Evolutionary conservation across 2,888 invertebrate genomes (phyloP).

Genomic region (Bombyx huttoni): DNA sequence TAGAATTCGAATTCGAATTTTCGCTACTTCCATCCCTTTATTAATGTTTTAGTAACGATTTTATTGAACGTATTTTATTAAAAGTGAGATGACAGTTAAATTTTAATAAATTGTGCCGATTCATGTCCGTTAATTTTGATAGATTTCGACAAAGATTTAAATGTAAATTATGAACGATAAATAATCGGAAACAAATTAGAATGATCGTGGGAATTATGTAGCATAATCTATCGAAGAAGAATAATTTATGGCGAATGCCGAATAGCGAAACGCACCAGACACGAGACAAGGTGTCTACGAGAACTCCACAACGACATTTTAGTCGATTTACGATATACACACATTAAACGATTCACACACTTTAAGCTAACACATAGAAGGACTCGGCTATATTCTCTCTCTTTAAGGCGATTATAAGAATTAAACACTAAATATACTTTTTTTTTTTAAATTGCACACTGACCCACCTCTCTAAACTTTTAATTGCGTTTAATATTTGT

Average conservation of each 20-base stretch:
- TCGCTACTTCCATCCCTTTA: no score
- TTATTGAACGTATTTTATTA: no score
- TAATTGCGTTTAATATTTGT: constrained; percentile 69
- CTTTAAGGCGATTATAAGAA: constrained; percentile 68
- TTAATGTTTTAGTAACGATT: no score
- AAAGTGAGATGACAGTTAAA: no score
- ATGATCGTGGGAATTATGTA: not conserved
- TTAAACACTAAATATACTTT: constrained; percentile 42
- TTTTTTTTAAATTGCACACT: constrained; percentile 61
- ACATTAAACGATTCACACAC: constrained; percentile 29
- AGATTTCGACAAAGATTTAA: not conserved
- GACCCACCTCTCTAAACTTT: constrained; percentile 70
- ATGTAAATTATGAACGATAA: not conserved
- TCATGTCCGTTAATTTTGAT: not conserved
- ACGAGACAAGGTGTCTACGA: not conserved
- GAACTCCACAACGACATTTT: constrained; percentile 27
- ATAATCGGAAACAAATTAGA: not conserved
- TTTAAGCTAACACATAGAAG: constrained; percentile 56
- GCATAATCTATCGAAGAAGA: not conserved
- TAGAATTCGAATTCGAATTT: no score
- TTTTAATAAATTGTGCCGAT: not conserved
- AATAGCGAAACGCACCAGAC: not conserved
- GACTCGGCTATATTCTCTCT: constrained; percentile 69
- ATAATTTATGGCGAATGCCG: not conserved
- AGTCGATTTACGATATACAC: constrained; percentile 27